A percentile compares a stretch with the other conserved stretches of the same genome.
phyloP scores from a whole-genome alignment of 53 echinoderm and acorn worm species.

The Patiria pectinifera region DNA sequence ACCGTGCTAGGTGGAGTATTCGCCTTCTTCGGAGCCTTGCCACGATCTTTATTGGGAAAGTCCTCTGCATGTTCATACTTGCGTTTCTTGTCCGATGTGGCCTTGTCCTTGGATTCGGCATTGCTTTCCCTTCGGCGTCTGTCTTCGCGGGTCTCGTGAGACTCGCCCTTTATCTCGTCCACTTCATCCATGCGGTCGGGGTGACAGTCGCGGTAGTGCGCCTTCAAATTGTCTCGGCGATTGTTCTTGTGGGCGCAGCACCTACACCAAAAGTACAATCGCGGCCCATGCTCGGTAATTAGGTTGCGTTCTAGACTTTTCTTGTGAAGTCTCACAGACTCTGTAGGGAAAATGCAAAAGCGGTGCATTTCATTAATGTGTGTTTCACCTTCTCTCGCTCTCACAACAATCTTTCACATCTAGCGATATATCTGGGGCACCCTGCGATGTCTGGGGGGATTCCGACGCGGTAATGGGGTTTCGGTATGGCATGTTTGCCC shows the following conservation, averaged over 20 bases:
- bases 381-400: background rate
- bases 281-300: constrained; percentile 7
- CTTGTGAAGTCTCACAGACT: background rate
- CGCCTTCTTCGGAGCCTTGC: background rate
- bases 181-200: no score
- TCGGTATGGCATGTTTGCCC: background rate
- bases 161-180: no score
- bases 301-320: constrained; percentile 26
- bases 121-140: constrained; percentile 7
- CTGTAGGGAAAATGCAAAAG: background rate
- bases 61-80: background rate
- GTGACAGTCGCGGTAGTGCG: no score
- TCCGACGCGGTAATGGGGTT: background rate
- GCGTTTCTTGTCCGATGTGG: background rate
- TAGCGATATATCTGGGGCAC: background rate
- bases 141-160: constrained; percentile 11
- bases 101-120: background rate
- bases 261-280: constrained; percentile 3
- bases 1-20: background rate
- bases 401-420: background rate
- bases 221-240: no score
- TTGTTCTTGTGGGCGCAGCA: constrained; percentile 23
- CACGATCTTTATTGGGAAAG: background rate
- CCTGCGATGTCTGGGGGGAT: constrained; percentile 10
- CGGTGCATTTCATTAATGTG: background rate